Evolutionary conservation across 64 coral and sea anemone genomes (phyloP).

Genomic region (Montipora cactus): DNA sequence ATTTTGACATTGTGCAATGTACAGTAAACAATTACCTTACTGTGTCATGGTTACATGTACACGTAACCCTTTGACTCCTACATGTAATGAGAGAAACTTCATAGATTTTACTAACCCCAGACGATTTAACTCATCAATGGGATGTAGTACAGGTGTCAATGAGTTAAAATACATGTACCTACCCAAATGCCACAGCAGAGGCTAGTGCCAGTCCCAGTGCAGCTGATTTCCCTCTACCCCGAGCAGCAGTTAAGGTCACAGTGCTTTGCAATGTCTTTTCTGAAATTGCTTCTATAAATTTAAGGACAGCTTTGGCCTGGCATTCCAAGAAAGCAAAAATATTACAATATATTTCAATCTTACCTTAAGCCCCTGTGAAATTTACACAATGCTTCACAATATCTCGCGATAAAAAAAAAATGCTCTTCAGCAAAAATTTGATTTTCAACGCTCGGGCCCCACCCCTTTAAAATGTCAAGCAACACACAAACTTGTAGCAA

Average conservation of each 20-base stretch:
- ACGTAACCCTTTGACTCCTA: no score
- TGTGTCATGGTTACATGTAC: no score
- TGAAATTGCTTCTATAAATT: conserved; percentile 98
- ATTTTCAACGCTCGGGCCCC: no score
- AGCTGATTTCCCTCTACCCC: conserved; percentile 96
- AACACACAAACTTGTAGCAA: no score
- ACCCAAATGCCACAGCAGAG: conserved; percentile 97
- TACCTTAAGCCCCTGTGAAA: not conserved
- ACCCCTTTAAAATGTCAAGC: no score
- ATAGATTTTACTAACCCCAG: no score
- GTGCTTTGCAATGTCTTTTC: conserved; percentile 94
- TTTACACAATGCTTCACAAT: not conserved
- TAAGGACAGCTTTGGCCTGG: conserved; percentile 96
- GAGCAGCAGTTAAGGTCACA: conserved; percentile 92
- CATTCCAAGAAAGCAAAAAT: not conserved
- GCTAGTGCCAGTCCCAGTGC: conserved; percentile 92
- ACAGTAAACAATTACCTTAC: no score
- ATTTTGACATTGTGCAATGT: no score
- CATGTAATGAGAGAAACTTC: no score
- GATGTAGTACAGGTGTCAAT: no score
- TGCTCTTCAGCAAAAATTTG: not conserved
- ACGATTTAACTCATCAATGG: no score
- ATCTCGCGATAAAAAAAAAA: not conserved
- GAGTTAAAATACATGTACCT: not conserved
- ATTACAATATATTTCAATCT: not conserved